Evolutionary conservation across 1,140 invertebrate species (phyloP).

Genomic region (Temnothorax nylanderi): DNA sequence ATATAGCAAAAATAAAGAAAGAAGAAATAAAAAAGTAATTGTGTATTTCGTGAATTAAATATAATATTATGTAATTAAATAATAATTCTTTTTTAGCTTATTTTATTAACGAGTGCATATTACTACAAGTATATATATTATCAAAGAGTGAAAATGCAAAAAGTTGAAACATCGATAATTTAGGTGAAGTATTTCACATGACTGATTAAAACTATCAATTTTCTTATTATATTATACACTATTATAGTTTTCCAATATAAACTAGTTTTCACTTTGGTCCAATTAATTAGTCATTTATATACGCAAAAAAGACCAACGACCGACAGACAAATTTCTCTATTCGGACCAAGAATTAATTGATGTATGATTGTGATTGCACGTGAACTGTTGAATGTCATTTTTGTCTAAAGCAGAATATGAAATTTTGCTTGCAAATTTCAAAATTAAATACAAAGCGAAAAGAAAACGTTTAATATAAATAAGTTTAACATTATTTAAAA

Average conservation of each 20-base stretch:
- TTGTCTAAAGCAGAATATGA: not conserved
- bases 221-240: slow-evolving; percentile 11
- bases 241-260: slow-evolving; percentile 35
- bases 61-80: not conserved
- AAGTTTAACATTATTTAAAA: not conserved
- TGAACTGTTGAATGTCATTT: slow-evolving; percentile 17
- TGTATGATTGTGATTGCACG: not conserved
- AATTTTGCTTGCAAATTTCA: not conserved
- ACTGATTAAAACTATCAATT: slow-evolving; percentile 33
- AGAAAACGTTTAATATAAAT: not conserved
- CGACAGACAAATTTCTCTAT: slow-evolving; percentile 13
- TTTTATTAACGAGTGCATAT: not conserved
- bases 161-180: slow-evolving; percentile 27
- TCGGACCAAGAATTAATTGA: slow-evolving; percentile 50
- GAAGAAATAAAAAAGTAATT: not conserved
- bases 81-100: not conserved
- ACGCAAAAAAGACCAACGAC: slow-evolving; percentile 57
- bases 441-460: slow-evolving; percentile 6
- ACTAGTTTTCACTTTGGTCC: slow-evolving; percentile 45
- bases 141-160: not conserved
- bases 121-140: not conserved
- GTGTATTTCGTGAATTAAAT: not conserved
- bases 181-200: slow-evolving; percentile 17
- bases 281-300: slow-evolving; percentile 9
- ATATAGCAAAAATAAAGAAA: not conserved